Evolutionary conservation across 2,888 invertebrate genomes (phyloP).

Genomic region (Stegana nigrithorax): DNA sequence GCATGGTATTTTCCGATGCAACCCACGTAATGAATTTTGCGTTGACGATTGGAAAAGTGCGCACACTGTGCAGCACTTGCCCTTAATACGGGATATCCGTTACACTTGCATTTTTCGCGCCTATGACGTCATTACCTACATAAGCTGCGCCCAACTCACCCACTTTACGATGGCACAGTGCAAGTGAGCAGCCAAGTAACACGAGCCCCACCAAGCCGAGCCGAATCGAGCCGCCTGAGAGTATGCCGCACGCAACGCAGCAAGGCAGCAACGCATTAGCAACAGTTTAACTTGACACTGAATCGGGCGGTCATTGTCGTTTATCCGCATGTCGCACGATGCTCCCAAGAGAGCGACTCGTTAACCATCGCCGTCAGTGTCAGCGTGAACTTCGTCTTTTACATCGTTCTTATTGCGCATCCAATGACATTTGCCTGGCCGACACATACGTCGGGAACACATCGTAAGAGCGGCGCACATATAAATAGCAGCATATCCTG

Average conservation of each 20-base stretch:
- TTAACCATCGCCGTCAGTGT: no score
- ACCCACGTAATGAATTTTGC: no score
- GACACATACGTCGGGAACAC: no score
- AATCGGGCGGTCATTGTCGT: constrained; percentile 7
- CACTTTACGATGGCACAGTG: constrained; percentile 7
- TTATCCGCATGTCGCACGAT: constrained; percentile 37
- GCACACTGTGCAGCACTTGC: constrained; percentile 19
- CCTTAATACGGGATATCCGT: constrained; percentile 42
- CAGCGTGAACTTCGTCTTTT: constrained; percentile 7
- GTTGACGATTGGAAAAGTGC: no score
- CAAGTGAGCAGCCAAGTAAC: constrained; percentile 13
- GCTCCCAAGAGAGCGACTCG: constrained; percentile 41
- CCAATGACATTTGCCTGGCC: no score
- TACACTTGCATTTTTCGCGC: constrained; percentile 26
- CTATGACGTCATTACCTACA: constrained; percentile 58
- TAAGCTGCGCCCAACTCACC: constrained; percentile 30
- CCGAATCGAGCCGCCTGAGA: constrained; percentile 29
- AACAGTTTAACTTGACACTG: constrained; percentile 45
- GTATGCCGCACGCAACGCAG: constrained; percentile 39
- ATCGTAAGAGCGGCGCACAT: constrained; percentile 24
- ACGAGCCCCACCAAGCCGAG: constrained; percentile 12
- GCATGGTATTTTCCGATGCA: no score
- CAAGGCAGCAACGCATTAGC: no score
- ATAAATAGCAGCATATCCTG: constrained; percentile 50
- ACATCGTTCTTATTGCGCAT: background rate